phyloP scores from a whole-genome alignment of 2,888 invertebrate genomes.

The Nemotelus nigrinus region DNA sequence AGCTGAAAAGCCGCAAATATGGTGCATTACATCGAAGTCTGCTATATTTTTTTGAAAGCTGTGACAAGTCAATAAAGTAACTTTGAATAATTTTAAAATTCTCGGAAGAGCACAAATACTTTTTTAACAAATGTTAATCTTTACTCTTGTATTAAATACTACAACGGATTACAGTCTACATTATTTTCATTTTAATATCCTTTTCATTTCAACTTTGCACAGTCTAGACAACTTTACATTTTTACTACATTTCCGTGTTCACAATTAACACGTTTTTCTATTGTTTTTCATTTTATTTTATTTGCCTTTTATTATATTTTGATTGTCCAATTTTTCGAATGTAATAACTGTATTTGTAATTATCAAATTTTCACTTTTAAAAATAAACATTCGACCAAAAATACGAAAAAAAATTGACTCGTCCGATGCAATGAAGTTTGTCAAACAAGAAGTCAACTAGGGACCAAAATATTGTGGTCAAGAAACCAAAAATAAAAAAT shows the following conservation, averaged over 20 bases:
- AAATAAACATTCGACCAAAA: too few species aligned
- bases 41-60: too few species aligned
- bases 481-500: too few species aligned
- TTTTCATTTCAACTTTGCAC: not conserved
- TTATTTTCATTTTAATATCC: not conserved
- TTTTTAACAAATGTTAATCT: not conserved
- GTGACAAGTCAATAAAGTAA: too few species aligned
- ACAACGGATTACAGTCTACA: not conserved
- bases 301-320: conserved; percentile 13
- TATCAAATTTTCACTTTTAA: too few species aligned
- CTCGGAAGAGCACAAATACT: too few species aligned
- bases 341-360: not conserved
- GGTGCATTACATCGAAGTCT: too few species aligned
- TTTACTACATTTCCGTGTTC: not conserved
- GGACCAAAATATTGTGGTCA: too few species aligned
- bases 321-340: conserved; percentile 32
- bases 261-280: not conserved
- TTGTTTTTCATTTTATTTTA: not conserved
- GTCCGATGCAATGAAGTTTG: too few species aligned
- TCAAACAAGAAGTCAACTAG: too few species aligned
- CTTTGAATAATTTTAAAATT: too few species aligned
- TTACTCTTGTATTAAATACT: not conserved
- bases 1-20: too few species aligned
- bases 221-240: not conserved
- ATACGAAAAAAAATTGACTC: not conserved